Conservation (phyloP, 2,797 vertebrate species). For the Harpagifer antarcticus region DNA sequence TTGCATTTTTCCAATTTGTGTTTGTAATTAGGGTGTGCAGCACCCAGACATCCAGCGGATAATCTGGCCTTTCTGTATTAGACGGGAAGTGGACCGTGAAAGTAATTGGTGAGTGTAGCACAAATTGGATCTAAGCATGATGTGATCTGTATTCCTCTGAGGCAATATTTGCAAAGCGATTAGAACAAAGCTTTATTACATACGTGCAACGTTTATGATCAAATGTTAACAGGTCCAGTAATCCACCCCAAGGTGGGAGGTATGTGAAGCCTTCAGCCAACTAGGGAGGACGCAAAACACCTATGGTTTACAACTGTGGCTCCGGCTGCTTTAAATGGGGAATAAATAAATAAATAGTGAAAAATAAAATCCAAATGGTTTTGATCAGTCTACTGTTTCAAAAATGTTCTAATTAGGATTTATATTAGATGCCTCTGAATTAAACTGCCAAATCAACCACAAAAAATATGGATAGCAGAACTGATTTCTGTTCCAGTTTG, state of each 20-base stretch:
- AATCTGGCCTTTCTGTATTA: slow-evolving; percentile 86
- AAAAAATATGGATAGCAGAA: slow-evolving; percentile 53
- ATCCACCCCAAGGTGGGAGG: slow-evolving; percentile 57
- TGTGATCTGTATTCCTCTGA: slow-evolving; percentile 80
- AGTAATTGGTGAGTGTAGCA: slow-evolving; percentile 86
- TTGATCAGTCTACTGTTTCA: slow-evolving; percentile 64
- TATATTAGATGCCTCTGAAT: slow-evolving; percentile 55
- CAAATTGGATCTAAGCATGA: slow-evolving; percentile 87
- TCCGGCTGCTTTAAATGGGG: slow-evolving; percentile 41
- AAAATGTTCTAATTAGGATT: slow-evolving; percentile 58
- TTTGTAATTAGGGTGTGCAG: slow-evolving; percentile 82
- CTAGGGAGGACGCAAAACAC: not conserved
- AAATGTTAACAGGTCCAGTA: slow-evolving; percentile 67
- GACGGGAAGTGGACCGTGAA: slow-evolving; percentile 84
- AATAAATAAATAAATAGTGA: slow-evolving; percentile 40
- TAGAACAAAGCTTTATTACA: slow-evolving; percentile 77
- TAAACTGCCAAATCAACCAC: slow-evolving; percentile 64
- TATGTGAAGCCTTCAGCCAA: slow-evolving; percentile 20
- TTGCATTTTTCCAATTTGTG: slow-evolving; percentile 82
- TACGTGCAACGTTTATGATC: slow-evolving; percentile 64
- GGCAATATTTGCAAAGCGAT: slow-evolving; percentile 83
- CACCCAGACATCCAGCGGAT: slow-evolving; percentile 80
- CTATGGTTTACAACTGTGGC: slow-evolving; percentile 23
- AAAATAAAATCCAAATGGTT: slow-evolving; percentile 62
- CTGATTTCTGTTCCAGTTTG: slow-evolving; percentile 45